Conservation (phyloP, 30 jellyfish, hydroid and myxozoan genomes). For the Turritopsis dohrnii region DNA sequence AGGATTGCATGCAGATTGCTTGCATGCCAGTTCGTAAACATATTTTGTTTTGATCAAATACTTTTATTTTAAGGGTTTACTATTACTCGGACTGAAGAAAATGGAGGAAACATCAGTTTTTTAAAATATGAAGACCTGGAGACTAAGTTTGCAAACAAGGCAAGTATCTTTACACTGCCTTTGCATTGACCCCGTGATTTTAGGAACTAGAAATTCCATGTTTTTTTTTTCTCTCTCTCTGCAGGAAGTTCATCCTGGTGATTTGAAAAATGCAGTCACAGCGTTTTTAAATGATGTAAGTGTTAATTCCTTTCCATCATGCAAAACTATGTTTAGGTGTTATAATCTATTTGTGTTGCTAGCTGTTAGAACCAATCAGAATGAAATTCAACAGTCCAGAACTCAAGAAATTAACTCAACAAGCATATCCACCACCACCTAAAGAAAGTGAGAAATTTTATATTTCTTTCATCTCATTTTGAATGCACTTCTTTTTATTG, state of each 20-base stretch:
- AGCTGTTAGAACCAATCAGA: constrained; percentile 90
- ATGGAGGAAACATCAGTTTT: constrained; percentile 83
- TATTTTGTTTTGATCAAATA: not conserved
- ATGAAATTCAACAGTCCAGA: constrained; percentile 62
- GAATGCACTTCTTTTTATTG: not conserved
- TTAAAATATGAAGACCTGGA: constrained; percentile 63
- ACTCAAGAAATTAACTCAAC: constrained; percentile 49
- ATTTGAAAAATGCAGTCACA: constrained; percentile 71
- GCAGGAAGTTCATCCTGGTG: constrained; percentile 93
- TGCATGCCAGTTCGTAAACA: too few species aligned
- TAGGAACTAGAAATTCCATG: not conserved
- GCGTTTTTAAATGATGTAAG: constrained; percentile 65
- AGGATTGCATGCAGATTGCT: too few species aligned
- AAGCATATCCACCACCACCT: constrained; percentile 71
- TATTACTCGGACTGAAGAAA: constrained; percentile 67
- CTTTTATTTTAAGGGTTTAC: constrained; percentile 40
- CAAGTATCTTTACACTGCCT: constrained; percentile 3
- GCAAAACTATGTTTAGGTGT: too few species aligned
- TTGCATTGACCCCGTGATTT: not conserved
- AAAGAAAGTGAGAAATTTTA: constrained; percentile 38
- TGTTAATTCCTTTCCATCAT: too few species aligned
- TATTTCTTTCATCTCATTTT: not conserved
- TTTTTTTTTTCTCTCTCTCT: not conserved
- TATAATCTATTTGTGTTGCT: not conserved
- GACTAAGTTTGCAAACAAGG: constrained; percentile 69